Percentiles rank a stretch among this genome's conserved stretches.
These are phyloP conservation scores for Sorex fumeus DNA, from an alignment of 2,113 vertebrate species.

Conservation along the genomic window DNA sequence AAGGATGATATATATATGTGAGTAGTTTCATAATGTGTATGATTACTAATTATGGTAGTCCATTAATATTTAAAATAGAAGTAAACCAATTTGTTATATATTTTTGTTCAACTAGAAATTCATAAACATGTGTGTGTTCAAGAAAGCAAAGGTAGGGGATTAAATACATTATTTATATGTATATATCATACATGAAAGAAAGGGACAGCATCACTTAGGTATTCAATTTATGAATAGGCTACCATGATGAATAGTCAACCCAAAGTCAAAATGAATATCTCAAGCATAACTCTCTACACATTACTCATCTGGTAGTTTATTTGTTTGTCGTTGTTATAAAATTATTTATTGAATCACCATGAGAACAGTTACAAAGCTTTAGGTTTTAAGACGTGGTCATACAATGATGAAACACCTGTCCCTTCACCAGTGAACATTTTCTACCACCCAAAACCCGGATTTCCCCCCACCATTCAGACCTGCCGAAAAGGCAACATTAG, in stretches of 20 bases:
- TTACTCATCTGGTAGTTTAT: neutral
- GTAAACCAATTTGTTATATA: neutral
- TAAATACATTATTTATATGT: neutral
- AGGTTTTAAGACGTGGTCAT: no score
- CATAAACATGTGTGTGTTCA: neutral
- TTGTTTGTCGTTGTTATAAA: no score
- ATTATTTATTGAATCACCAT: no score
- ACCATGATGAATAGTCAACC: neutral
- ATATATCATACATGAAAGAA: neutral
- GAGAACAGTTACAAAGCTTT: no score
- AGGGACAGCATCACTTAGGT: neutral
- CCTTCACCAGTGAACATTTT: no score
- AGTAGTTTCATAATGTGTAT: neutral
- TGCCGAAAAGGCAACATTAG: no score
- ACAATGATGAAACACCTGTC: no score
- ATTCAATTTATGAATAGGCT: neutral
- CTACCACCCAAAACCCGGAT: no score
- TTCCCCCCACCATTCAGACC: no score
- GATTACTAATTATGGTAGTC: neutral
- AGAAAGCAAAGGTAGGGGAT: no score
- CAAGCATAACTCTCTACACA: neutral
- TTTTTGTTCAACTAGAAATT: no score
- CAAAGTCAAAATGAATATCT: neutral
- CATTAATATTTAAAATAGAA: constrained; percentile 10
- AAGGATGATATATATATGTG: neutral